Evolutionary conservation across 2,888 invertebrate genomes (phyloP).

Genomic region (Dugesia japonica): DNA sequence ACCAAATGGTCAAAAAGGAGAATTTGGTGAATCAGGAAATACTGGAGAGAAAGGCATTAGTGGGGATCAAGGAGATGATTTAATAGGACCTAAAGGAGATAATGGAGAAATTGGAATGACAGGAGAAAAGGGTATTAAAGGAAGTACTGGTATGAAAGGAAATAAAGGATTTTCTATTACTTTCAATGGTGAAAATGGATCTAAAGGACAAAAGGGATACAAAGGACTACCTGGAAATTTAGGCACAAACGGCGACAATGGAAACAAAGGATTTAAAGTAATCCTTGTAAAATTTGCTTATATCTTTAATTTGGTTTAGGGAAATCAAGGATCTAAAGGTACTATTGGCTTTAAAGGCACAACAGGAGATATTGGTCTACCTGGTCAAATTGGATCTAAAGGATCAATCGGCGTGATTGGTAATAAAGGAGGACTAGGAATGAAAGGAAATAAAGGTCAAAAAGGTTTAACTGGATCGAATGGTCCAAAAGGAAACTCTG

Average conservation of each 20-base stretch:
- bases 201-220: neutral
- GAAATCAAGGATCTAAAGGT: neutral
- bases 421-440: neutral
- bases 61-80: neutral
- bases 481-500: slow-evolving; percentile 7
- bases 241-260: neutral
- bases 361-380: neutral
- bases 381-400: neutral
- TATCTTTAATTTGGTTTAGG: neutral
- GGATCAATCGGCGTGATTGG: neutral
- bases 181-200: neutral
- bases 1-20: slow-evolving; percentile 3
- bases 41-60: neutral
- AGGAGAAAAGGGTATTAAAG: neutral
- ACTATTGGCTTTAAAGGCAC: neutral
- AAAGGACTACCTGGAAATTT: neutral
- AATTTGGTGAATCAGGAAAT: neutral
- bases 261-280: neutral
- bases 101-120: neutral
- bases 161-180: neutral
- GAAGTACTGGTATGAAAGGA: neutral
- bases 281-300: neutral
- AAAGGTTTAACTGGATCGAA: neutral
- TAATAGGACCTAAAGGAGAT: neutral
- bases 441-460: slow-evolving; percentile 12